Conservation (phyloP, 1,140 invertebrate genomes). For the Drosophila setifemur region DNA sequence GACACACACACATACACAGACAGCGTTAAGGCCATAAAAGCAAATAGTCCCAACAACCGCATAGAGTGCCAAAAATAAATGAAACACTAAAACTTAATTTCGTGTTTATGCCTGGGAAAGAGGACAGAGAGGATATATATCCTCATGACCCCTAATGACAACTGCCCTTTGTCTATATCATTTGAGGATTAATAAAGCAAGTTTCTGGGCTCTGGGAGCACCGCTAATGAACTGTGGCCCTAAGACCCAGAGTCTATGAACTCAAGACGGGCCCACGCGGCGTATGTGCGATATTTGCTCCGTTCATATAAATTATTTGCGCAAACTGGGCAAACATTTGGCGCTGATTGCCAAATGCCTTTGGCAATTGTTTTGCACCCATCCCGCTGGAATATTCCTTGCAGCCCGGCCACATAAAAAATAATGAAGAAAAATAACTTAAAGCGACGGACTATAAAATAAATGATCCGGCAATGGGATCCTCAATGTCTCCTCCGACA, state of each 20-base stretch:
- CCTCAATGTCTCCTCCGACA: constrained; percentile 10
- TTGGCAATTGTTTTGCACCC: constrained; percentile 47
- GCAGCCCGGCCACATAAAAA: constrained; percentile 53
- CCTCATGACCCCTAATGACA: constrained; percentile 66
- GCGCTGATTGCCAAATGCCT: constrained; percentile 76
- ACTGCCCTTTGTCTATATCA: constrained; percentile 50
- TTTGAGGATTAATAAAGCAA: constrained; percentile 72
- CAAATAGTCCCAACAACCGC: constrained; percentile 29
- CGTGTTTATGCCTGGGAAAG: constrained; percentile 58
- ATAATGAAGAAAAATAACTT: constrained; percentile 80
- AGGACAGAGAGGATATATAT: constrained; percentile 9
- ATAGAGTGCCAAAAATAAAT: constrained; percentile 55
- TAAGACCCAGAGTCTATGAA: constrained; percentile 62
- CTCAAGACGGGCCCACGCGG: constrained; percentile 10
- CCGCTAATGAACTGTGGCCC: constrained; percentile 72
- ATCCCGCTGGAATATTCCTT: not conserved
- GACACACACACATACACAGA: too few relatives aligned
- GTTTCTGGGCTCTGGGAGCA: constrained; percentile 34
- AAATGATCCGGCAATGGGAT: constrained; percentile 69
- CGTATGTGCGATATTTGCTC: constrained; percentile 66
- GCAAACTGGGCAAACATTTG: constrained; percentile 72
- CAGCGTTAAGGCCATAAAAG: constrained; percentile 23
- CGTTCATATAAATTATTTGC: constrained; percentile 62
- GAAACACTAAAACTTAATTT: constrained; percentile 78
- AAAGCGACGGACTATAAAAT: constrained; percentile 77